Evolutionary conservation across 2,113 vertebrate genomes (phyloP).

Genomic region (Paradisaea rubra): DNA sequence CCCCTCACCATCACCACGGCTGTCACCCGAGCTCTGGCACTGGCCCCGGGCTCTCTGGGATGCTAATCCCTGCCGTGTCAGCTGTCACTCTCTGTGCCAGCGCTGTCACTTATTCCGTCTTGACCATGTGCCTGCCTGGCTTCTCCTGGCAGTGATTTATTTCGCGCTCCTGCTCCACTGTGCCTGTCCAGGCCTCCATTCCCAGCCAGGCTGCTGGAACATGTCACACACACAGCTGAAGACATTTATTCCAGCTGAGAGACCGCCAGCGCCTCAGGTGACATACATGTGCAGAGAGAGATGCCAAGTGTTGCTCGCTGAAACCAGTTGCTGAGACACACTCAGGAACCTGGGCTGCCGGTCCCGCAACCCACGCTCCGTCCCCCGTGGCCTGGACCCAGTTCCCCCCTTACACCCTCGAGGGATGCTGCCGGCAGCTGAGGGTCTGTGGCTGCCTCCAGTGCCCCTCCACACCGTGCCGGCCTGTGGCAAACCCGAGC

Average conservation of each 20-base stretch:
- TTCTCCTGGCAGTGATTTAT: not conserved
- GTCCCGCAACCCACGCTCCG: rapidly evolving
- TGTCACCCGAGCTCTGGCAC: not conserved
- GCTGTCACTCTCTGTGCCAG: not conserved
- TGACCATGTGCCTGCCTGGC: not conserved
- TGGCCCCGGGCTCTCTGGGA: not conserved
- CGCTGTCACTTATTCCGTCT: not conserved
- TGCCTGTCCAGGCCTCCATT: not conserved
- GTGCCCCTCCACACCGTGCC: rapidly evolving
- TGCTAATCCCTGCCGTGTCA: not conserved
- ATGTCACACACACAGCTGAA: not conserved
- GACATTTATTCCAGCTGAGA: not conserved
- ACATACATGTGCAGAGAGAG: not conserved
- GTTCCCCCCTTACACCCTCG: not conserved
- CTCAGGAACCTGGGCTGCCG: rapidly evolving
- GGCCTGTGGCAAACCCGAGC: not conserved
- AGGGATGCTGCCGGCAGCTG: not conserved
- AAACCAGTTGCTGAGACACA: not conserved
- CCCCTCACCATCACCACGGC: not conserved
- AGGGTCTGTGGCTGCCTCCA: rapidly evolving
- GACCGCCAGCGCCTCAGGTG: not conserved
- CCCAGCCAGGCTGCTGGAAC: not conserved
- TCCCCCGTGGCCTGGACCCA: rapidly evolving
- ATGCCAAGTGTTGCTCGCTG: not conserved
- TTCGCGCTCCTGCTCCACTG: rapidly evolving